Conservation (phyloP, 1,140 invertebrate genomes). For the Prorops nasuta region DNA sequence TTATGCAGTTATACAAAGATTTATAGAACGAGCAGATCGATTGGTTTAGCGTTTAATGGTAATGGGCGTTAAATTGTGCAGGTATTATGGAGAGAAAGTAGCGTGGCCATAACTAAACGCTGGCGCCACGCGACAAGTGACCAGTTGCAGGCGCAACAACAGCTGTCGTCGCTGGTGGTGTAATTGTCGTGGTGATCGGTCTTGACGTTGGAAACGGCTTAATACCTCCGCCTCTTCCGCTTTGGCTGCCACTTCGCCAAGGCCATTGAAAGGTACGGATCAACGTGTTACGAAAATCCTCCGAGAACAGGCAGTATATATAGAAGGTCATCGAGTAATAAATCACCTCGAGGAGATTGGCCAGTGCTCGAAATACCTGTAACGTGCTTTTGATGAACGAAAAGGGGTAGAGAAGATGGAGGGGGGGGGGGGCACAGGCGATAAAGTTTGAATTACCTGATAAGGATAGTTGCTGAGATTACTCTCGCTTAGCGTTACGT, state of each 20-base stretch:
- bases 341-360: conserved; percentile 71
- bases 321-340: conserved; percentile 80
- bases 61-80: no score
- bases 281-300: conserved; percentile 72
- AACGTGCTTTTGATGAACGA: no score
- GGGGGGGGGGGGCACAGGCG: not conserved
- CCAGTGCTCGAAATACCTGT: conserved; percentile 72
- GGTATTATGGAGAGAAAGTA: no score
- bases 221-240: conserved; percentile 26
- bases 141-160: conserved; percentile 38
- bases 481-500: conserved; percentile 65
- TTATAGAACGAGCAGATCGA: no score
- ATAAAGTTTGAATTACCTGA: conserved; percentile 52
- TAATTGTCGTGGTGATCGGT: conserved; percentile 38
- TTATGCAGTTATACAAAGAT: no score
- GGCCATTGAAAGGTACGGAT: conserved; percentile 66
- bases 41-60: no score
- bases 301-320: conserved; percentile 75
- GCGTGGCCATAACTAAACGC: conserved; percentile 27
- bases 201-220: conserved; percentile 34
- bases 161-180: conserved; percentile 36
- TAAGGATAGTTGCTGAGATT: conserved; percentile 65
- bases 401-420: no score
- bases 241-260: conserved; percentile 37
- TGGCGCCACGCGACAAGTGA: conserved; percentile 32